Evolutionary conservation across 2,888 invertebrate genomes (phyloP).

Genomic region (Conops quadrifasciatus): DNA sequence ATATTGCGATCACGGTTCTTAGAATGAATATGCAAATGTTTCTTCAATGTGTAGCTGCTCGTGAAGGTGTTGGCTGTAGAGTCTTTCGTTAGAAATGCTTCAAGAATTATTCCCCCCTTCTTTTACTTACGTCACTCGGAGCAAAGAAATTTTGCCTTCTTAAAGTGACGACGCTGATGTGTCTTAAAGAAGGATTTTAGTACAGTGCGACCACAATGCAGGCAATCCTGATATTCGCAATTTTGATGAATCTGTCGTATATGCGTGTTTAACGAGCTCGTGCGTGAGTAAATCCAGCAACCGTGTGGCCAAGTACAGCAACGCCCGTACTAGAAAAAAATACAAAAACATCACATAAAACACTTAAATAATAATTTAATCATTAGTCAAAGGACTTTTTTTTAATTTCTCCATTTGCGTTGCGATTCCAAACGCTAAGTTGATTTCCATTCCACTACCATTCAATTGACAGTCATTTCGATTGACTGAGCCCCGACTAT

Average conservation of each 20-base stretch:
- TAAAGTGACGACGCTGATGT: conserved; percentile 30
- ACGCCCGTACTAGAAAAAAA: too few species aligned
- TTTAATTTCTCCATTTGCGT: too few species aligned
- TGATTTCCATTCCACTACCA: too few species aligned
- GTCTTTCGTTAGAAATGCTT: not conserved
- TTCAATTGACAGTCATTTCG: too few species aligned
- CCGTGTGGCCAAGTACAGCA: too few species aligned
- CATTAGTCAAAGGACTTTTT: too few species aligned
- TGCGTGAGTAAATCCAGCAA: too few species aligned
- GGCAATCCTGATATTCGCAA: conserved; percentile 37
- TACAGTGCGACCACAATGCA: conserved; percentile 38
- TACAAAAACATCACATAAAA: too few species aligned
- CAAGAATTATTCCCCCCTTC: too few species aligned
- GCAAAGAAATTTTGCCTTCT: conserved; percentile 40
- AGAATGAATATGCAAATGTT: conserved; percentile 44
- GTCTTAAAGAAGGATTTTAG: conserved; percentile 32
- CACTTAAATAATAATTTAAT: too few species aligned
- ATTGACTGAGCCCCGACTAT: too few species aligned
- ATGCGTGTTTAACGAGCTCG: conserved; percentile 34
- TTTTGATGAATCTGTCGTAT: conserved; percentile 38
- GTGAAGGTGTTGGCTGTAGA: conserved; percentile 45
- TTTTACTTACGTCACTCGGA: conserved; percentile 48
- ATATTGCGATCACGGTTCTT: conserved; percentile 44
- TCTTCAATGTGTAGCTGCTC: conserved; percentile 39
- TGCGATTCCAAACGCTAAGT: too few species aligned